A percentile compares a stretch with the other conserved stretches of the same genome.
Evolutionary conservation across 2,797 vertebrate genomes (phyloP).

Genomic region (Columba guinea): DNA sequence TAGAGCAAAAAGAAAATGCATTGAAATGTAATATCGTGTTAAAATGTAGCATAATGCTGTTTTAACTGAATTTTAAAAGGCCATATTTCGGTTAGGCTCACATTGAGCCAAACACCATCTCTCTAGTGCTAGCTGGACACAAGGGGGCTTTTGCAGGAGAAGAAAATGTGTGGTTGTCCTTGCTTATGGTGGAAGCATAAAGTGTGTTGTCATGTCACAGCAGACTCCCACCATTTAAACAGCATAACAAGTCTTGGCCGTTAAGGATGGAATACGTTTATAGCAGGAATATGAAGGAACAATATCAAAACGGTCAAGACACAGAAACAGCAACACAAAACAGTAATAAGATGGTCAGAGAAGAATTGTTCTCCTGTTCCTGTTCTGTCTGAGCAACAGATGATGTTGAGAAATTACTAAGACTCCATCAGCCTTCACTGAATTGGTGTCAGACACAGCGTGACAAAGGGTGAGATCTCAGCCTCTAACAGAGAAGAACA

Average conservation of each 20-base stretch:
- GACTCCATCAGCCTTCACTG: neutral
- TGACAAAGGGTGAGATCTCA: neutral
- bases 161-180: neutral
- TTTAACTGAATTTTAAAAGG: neutral
- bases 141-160: neutral
- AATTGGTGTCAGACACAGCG: neutral
- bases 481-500: neutral
- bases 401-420: neutral
- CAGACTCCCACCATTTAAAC: neutral
- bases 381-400: neutral
- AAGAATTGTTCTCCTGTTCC: neutral
- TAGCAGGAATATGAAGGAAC: neutral
- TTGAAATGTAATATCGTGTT: neutral
- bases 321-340: neutral
- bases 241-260: neutral
- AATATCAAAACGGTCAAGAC: neutral
- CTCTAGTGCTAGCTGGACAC: neutral
- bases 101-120: neutral
- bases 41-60: neutral
- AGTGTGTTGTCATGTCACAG: neutral
- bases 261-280: neutral
- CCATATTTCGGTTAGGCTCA: neutral
- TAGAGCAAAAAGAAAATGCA: neutral
- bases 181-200: neutral
- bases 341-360: neutral